Base-by-base conservation (phyloP, 2,888 invertebrate species). In the Empis livida region DNA sequence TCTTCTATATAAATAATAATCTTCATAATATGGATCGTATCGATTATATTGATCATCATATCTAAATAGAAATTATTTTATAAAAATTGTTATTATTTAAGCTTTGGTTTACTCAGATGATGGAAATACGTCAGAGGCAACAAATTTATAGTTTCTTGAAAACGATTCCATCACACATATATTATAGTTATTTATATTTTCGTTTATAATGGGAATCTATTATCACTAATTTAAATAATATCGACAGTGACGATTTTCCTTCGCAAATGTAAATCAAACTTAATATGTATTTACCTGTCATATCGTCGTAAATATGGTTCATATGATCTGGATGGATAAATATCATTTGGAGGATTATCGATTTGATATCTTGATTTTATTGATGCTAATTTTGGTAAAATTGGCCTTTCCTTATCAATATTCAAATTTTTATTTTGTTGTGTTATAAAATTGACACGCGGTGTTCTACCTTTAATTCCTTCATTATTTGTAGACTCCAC, bases 361-460 rank as follows among this genome's bases (percentile, higher is more conserved):
- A 27, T 8, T 27, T 27, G 6, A 8, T 27, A 8, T 10, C 57
- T 53, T 6, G 57, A 45, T 48, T 57, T 58, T 1, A 56, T 44
- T 11, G 56, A 32, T 31, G 57, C 52, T 1, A 58, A 53, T 30
- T 57, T 58, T 0, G 58, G 49, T 5, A 58, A 42, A 14, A 59
- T 57, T 32, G 57, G 56, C 0, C 50, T 48, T 6, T 51, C 47
- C 17, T 56, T 55, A 11, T 52, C 54, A 27, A 27, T 27, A 27
- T 27, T 27, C 5, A 9, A 27, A 9, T 54, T 55, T 42, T 60
- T 62, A 27, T 76, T 75, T 52, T 77, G 74, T 59, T 80, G 79
- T 0, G 80, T 81, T 13, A 80, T 77, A 55, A 81, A 81, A 61
- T 80, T 78, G 2, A 80, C 78, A 55, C 79, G 64, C 1, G 80